A percentile compares a stretch with the other conserved stretches of the same genome.
These are phyloP conservation scores for Lucinisca nassula DNA, from an alignment of 2,888 invertebrate genomes.

Conservation along the genomic window DNA sequence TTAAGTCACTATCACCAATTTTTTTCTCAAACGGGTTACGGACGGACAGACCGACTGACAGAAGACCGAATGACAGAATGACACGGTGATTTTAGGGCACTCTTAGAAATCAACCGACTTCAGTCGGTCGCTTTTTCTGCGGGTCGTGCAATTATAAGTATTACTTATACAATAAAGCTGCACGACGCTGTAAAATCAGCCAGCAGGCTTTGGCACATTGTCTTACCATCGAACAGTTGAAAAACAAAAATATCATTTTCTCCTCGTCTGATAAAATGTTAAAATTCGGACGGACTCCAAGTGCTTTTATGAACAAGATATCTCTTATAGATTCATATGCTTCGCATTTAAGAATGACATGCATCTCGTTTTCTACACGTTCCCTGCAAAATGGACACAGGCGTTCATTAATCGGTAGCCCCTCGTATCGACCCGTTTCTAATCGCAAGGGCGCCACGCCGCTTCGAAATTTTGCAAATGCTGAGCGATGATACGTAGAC, in stretches of 20 bases:
- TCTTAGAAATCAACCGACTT: too few relatives aligned
- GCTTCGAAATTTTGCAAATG: constrained; percentile 28
- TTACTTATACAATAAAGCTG: background rate
- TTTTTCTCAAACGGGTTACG: too few relatives aligned
- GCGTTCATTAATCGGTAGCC: constrained; percentile 10
- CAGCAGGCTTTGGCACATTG: constrained; percentile 1
- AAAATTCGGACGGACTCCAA: background rate
- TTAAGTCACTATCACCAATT: too few relatives aligned
- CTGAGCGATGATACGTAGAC: constrained; percentile 9
- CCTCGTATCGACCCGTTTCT: constrained; percentile 30
- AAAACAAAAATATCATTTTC: constrained; percentile 1
- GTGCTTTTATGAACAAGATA: constrained; percentile 3
- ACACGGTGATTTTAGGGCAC: too few relatives aligned
- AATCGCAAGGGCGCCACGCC: constrained; percentile 22
- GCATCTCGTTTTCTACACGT: constrained; percentile 9
- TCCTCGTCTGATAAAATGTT: constrained; percentile 4
- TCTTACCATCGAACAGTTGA: constrained; percentile 9
- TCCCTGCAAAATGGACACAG: constrained; percentile 10
- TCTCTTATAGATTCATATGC: background rate
- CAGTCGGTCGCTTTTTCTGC: too few relatives aligned
- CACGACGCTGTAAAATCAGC: background rate
- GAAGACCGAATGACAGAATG: too few relatives aligned
- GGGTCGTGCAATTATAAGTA: too few relatives aligned
- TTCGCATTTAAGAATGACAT: background rate
- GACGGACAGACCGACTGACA: too few relatives aligned